These are phyloP conservation scores for Drosophila cognata DNA, from an alignment of 2,888 invertebrate genomes.

Conservation along the genomic window DNA sequence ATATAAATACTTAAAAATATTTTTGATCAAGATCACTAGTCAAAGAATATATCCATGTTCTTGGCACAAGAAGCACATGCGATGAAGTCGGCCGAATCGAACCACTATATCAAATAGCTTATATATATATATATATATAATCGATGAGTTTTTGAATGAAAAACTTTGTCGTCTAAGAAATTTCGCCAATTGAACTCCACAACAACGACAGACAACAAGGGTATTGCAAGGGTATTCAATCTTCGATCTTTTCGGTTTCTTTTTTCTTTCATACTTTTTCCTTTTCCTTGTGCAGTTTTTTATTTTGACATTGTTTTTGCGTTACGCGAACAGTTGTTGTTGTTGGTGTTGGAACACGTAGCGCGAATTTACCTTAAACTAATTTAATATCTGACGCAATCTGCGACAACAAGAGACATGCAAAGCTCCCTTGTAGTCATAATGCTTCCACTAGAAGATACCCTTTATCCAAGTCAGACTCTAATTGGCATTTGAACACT, in stretches of 20 bases:
- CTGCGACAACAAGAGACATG: slow-evolving; percentile 54
- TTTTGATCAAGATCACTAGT: not conserved
- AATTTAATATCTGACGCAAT: slow-evolving; percentile 75
- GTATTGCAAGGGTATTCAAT: not conserved
- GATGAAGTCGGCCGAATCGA: not conserved
- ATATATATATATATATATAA: too few relatives aligned
- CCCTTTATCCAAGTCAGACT: not conserved
- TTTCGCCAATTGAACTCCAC: not conserved
- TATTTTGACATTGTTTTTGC: slow-evolving; percentile 16
- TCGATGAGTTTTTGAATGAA: not conserved
- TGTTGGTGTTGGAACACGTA: slow-evolving; percentile 22
- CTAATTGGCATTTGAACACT: not conserved
- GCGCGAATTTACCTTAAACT: slow-evolving; percentile 67
- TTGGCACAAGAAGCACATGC: not conserved
- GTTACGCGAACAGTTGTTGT: slow-evolving; percentile 12
- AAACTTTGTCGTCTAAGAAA: not conserved
- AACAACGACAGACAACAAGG: not conserved
- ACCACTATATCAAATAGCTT: too few relatives aligned
- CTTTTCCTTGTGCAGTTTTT: not conserved
- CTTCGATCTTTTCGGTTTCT: not conserved
- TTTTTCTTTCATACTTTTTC: not conserved
- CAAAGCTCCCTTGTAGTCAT: not conserved
- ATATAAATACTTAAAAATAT: not conserved
- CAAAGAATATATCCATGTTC: not conserved
- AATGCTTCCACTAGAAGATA: not conserved